phyloP scores from a whole-genome alignment of 2,113 vertebrate genomes.

The Triplophysa dalaica region DNA sequence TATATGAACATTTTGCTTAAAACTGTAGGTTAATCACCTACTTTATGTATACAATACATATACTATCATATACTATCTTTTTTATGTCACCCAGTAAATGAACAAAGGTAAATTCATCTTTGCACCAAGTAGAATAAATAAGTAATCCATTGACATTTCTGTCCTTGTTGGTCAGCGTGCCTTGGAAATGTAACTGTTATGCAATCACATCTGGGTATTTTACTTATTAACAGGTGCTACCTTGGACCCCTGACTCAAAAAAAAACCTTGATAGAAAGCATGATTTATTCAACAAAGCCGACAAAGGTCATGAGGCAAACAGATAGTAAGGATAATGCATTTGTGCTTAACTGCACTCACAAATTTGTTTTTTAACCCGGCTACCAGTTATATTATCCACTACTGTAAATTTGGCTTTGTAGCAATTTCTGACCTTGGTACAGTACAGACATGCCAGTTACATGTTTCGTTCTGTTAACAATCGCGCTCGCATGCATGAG shows the following conservation, averaged over 20 bases:
- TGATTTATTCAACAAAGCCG: background rate
- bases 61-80: background rate
- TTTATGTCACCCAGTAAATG: background rate
- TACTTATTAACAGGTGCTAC: slow-evolving; percentile 53
- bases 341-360: too few relatives aligned
- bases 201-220: slow-evolving; percentile 25
- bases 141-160: background rate
- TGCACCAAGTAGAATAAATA: background rate
- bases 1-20: too few relatives aligned
- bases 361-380: too few relatives aligned
- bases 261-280: background rate
- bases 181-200: slow-evolving; percentile 3
- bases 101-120: background rate
- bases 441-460: background rate
- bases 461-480: background rate
- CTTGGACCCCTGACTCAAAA: slow-evolving; percentile 40
- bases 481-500: too few relatives aligned
- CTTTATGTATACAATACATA: too few relatives aligned
- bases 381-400: too few relatives aligned
- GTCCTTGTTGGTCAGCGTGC: background rate
- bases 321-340: too few relatives aligned
- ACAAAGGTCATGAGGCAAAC: background rate
- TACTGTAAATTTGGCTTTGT: background rate
- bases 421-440: background rate
- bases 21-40: too few relatives aligned